phyloP scores from a whole-genome alignment of 2,797 vertebrate genomes.

The Intellagama lesueurii region DNA sequence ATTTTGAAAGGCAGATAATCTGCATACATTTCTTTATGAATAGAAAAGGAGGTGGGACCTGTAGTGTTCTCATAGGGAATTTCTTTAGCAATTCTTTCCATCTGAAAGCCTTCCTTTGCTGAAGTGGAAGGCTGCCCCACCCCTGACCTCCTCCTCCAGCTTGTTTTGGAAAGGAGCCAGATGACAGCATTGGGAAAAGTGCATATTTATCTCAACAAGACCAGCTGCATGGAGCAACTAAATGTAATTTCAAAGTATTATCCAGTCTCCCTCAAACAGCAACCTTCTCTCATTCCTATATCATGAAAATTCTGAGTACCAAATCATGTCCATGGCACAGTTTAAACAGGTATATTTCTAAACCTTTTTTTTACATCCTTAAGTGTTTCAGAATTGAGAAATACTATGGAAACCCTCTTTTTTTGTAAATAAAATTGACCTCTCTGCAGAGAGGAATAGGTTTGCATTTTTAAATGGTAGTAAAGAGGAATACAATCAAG shows the following conservation, averaged over 20 bases:
- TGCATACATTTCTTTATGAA: slow-evolving; percentile 17
- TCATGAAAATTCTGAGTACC: slow-evolving; percentile 57
- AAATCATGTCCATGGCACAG: slow-evolving; percentile 41
- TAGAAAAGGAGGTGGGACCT: slow-evolving; percentile 14
- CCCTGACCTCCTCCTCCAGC: slow-evolving; percentile 71
- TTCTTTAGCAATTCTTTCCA: slow-evolving; percentile 64
- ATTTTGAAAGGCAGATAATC: background rate
- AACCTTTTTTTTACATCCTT: slow-evolving; percentile 17
- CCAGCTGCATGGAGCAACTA: slow-evolving; percentile 60
- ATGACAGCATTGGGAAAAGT: slow-evolving; percentile 75
- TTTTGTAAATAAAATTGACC: slow-evolving; percentile 20
- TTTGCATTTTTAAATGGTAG: slow-evolving; percentile 16
- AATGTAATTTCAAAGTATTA: slow-evolving; percentile 67
- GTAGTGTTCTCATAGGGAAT: slow-evolving; percentile 21
- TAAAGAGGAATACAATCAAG: slow-evolving; percentile 4
- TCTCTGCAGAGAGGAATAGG: slow-evolving; percentile 4
- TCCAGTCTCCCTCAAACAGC: slow-evolving; percentile 40
- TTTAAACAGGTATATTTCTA: slow-evolving; percentile 24
- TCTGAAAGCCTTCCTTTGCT: slow-evolving; percentile 67
- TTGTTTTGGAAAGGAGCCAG: slow-evolving; percentile 75
- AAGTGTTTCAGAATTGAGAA: background rate
- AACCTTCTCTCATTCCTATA: slow-evolving; percentile 50
- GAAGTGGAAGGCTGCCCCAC: slow-evolving; percentile 66
- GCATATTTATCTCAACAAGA: slow-evolving; percentile 71
- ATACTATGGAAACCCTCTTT: slow-evolving; percentile 4